Base-by-base conservation (phyloP, 2,113 vertebrate species). In the Pseudorectes ferrugineus region DNA sequence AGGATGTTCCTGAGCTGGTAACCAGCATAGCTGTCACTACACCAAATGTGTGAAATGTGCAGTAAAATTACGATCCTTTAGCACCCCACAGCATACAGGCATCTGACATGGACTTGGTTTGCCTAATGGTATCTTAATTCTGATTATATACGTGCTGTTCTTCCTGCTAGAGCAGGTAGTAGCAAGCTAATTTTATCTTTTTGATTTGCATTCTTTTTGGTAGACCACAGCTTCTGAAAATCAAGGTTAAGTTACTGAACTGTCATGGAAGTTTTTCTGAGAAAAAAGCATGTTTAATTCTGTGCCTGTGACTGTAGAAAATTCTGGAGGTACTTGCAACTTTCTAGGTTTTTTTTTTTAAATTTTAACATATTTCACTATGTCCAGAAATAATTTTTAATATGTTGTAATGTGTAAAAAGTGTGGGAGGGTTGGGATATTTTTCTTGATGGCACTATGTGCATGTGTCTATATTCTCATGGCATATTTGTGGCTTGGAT, bases 401-500 rank as follows among this genome's bases (percentile, higher is more conserved):
- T 96, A 96, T 59, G 79, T 83, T 88, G 93, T 77, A 95, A 95
- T 48, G 89, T 85, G 93, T 93, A 96, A 96, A 94, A 94, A 92
- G 82, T 83, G 92, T 96, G 72, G 96, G 96, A 95, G 94, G 75
- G 46, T 58, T 95, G 91, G 92, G 76, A 95, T 95, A 93, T 92
- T 96, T 95, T 93, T 81, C 73, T 86, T 89, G 91, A 92, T 91
- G 89, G 76, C 89, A 93, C 96, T 81, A 12, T 84, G 91, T 93
- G 91, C 80, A 84, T 94, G 83, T 97, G 91, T 94, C 94, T 95
- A 24, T 76, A 76, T 91, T 96, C 85, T 92, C 57, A 58, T 93
- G 92, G 72, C 94, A 94, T 95, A 92, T 96, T 91, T 88, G 88
- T 97, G 95, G 94, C 95, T 97, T 90, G 88, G 59, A 92, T 94